Evolutionary conservation across 2,113 vertebrate species (phyloP).

Genomic region (Eulemur macaco): DNA sequence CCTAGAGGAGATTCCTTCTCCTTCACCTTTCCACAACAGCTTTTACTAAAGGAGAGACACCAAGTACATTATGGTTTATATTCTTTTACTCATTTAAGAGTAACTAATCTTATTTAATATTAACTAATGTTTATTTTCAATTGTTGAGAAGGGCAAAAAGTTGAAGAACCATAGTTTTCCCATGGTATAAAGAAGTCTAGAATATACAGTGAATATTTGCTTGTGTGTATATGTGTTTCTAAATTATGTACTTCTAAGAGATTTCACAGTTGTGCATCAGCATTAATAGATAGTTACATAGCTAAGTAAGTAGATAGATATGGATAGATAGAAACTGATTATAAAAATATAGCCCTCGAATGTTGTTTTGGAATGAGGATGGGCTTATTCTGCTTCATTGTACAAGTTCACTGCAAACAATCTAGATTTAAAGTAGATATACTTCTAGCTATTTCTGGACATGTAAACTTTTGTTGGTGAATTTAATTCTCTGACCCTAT

Average conservation of each 20-base stretch:
- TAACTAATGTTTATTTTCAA: background rate
- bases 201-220: background rate
- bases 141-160: background rate
- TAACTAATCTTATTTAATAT: background rate
- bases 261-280: background rate
- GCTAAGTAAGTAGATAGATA: background rate
- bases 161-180: background rate
- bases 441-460: background rate
- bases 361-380: background rate
- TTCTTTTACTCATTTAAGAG: background rate
- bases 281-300: background rate
- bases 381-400: background rate
- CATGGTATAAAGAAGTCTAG: background rate
- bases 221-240: background rate
- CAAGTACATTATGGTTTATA: background rate
- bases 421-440: background rate
- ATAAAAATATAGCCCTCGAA: background rate
- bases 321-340: background rate
- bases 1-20: background rate
- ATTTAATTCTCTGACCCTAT: background rate
- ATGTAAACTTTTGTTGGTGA: background rate
- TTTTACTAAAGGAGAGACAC: background rate
- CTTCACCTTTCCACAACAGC: background rate
- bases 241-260: background rate
- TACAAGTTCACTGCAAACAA: background rate